Evolutionary conservation across 1,140 invertebrate species (phyloP), one percentile per base, ranked within the genome.

Genomic region (Lordiphosa collinella): DNA sequence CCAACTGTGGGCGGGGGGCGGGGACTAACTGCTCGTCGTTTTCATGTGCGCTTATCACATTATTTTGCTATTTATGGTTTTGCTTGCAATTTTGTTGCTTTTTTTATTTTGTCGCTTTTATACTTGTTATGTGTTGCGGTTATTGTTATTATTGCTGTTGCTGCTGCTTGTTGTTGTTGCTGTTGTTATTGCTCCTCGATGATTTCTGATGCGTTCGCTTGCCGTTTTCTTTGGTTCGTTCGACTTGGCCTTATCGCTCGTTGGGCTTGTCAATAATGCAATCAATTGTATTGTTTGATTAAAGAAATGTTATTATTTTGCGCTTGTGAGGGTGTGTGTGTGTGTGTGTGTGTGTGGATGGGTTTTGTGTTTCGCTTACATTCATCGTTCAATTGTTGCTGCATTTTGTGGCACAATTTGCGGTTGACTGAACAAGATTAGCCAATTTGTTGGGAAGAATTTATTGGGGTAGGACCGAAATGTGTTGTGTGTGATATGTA

Each of bases 11-110:
- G 64, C 54, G 54, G 68, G 68, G 41, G 46, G 50, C 31, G 18
- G 25, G 12, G 41, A 49, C 60, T 64, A 34, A 68, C 57, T 37
- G 73, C 60, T 60, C 51, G 57, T 44, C 63, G 54, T 55, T 72
- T 53, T 59, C 56, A 73, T 78, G 54, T 79, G 63, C 64, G 67
- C 74, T 78, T 78, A 78, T 78, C 74, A 79, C 67, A 78, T 76
- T 76, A 70, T 79, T 59, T 53, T 43, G 63, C 74, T 78, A 78
- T 78, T 79, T 78, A 79, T 79, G 76, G 74, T 79, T 79, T 68
- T 22, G 55, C 68, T 68, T 73, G 57, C 62, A 69, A 65, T 55
- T 64, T 72, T 71, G 47, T 63, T 22, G 31, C 50, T 65, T 35
- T 41, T 55, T 38, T 36, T 35, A 43, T 56, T 54, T 55, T 61